Evolutionary conservation across 1,140 invertebrate species (phyloP).

Genomic region (Drosophila mojavensis): DNA sequence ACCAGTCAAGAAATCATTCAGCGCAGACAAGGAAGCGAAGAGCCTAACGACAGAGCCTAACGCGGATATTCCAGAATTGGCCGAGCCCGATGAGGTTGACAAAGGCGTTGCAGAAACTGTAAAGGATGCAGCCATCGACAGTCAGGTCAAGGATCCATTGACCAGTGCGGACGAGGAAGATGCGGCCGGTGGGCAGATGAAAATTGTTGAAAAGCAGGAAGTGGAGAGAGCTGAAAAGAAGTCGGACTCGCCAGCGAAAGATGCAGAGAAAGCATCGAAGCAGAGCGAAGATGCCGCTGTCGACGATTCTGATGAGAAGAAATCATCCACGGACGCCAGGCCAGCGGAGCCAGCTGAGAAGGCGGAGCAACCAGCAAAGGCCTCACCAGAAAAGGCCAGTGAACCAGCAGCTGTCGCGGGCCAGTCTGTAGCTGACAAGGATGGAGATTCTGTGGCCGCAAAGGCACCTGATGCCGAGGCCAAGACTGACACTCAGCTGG

Average conservation of each 20-base stretch:
- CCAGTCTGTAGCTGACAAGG: constrained; percentile 12
- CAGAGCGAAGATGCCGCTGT: constrained; percentile 22
- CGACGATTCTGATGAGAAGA: constrained; percentile 10
- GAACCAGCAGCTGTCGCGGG: neutral
- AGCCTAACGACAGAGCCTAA: neutral
- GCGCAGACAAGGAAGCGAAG: constrained; percentile 29
- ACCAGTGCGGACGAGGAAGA: constrained; percentile 33
- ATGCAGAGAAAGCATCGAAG: constrained; percentile 35
- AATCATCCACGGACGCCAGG: constrained; percentile 17
- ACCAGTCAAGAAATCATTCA: constrained; percentile 61
- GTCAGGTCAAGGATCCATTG: constrained; percentile 34
- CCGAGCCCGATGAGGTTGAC: constrained; percentile 2
- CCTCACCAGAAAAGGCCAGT: constrained; percentile 34
- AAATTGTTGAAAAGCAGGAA: constrained; percentile 52
- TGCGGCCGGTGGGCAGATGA: constrained; percentile 12
- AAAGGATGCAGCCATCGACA: constrained; percentile 15
- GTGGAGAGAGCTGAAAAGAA: constrained; percentile 41
- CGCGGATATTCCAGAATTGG: constrained; percentile 17
- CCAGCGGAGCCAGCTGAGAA: constrained; percentile 22
- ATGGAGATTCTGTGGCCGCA: neutral
- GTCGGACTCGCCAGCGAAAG: constrained; percentile 16
- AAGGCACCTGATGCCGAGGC: constrained; percentile 8
- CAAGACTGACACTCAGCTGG: constrained; percentile 36
- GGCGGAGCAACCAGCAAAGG: constrained; percentile 12
- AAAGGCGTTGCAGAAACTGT: neutral